A percentile compares a stretch with the other conserved stretches of the same genome.
Conservation (phyloP, 2,113 vertebrate genomes). For the Otus sunia region DNA sequence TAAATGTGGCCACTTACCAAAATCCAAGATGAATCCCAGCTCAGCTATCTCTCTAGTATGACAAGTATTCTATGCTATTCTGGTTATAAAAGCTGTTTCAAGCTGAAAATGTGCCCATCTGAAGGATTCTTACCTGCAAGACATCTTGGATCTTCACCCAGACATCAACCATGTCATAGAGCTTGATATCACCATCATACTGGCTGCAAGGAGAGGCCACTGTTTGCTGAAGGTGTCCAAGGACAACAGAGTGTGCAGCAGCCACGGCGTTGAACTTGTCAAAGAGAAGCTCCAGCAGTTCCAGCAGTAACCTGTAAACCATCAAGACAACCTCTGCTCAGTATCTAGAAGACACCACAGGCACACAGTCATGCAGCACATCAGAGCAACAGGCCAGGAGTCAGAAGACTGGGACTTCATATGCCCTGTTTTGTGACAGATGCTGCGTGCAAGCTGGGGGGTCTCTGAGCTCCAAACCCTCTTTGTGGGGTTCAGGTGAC, state of each 20-base stretch:
- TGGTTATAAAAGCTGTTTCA: background rate
- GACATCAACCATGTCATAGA: slow-evolving; percentile 97
- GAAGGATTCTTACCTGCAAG: slow-evolving; percentile 83
- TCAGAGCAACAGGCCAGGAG: background rate
- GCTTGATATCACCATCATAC: slow-evolving; percentile 84
- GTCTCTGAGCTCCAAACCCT: background rate
- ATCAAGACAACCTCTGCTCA: background rate
- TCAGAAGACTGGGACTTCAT: background rate
- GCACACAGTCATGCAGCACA: fast-evolving
- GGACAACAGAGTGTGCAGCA: slow-evolving; percentile 86
- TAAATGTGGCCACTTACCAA: background rate
- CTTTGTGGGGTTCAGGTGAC: background rate
- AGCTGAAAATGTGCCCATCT: background rate
- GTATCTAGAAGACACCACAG: background rate
- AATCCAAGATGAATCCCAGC: background rate
- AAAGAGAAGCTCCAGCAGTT: slow-evolving; percentile 92
- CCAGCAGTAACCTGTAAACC: slow-evolving; percentile 85
- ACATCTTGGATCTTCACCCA: slow-evolving; percentile 97
- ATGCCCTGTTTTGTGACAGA: fast-evolving
- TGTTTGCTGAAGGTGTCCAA: slow-evolving; percentile 87
- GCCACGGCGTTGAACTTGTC: slow-evolving; percentile 97
- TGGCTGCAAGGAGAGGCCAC: slow-evolving; percentile 77
- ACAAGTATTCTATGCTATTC: background rate
- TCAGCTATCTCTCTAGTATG: background rate
- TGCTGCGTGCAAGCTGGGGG: fast-evolving